Percentiles rank a stretch among this genome's conserved stretches.
Evolutionary conservation across 1,140 invertebrate genomes (phyloP).

Genomic region (Ditylenchus dipsaci): DNA sequence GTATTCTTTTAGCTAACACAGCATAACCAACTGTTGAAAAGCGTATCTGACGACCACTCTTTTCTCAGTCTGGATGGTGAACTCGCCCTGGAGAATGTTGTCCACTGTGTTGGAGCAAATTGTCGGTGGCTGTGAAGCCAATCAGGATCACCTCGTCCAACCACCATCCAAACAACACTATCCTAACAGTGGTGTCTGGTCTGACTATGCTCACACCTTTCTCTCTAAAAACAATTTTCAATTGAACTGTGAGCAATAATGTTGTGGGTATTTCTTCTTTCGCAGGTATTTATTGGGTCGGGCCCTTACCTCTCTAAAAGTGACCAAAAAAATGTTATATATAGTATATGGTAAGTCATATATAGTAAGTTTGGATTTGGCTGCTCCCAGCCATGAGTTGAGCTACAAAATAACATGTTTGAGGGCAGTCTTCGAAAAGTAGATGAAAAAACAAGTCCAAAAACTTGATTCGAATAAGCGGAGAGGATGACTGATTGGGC

Average conservation of each 20-base stretch:
- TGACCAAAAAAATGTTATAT: not conserved
- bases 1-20: not conserved
- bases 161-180: slow-evolving; percentile 48
- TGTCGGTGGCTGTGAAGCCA: slow-evolving; percentile 44
- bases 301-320: not conserved
- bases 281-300: not conserved
- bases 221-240: slow-evolving; percentile 37
- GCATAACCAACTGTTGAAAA: slow-evolving; percentile 23
- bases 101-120: slow-evolving; percentile 35
- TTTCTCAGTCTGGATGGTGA: slow-evolving; percentile 51
- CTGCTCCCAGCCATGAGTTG: too few relatives aligned
- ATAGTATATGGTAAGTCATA: not conserved
- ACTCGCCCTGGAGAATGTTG: slow-evolving; percentile 41
- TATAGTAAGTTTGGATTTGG: not conserved
- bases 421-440: too few relatives aligned
- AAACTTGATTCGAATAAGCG: too few relatives aligned
- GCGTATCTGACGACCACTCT: slow-evolving; percentile 39
- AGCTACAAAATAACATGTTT: too few relatives aligned
- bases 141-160: slow-evolving; percentile 44
- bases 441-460: too few relatives aligned
- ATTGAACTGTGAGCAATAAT: not conserved
- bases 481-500: too few relatives aligned
- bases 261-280: not conserved
- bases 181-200: slow-evolving; percentile 34
- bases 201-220: slow-evolving; percentile 47